These are phyloP conservation scores for Eptatretus atami DNA, from an alignment of 2,797 vertebrate species.

Conservation along the genomic window DNA sequence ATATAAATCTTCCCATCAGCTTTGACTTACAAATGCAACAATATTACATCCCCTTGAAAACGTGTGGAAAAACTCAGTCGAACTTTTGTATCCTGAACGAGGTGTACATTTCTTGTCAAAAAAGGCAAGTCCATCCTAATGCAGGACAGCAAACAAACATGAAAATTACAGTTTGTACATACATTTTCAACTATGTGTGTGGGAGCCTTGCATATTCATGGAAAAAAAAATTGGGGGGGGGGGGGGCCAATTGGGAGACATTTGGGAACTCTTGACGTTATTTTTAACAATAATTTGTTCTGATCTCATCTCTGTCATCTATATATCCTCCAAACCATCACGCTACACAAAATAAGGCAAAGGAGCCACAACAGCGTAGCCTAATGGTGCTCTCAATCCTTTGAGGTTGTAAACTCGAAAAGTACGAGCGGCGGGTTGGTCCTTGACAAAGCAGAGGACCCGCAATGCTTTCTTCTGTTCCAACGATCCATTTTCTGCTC, in stretches of 20 bases:
- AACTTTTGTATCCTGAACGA: not conserved
- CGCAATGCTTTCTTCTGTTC: slow-evolving; percentile 33
- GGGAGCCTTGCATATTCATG: no score
- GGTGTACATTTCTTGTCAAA: not conserved
- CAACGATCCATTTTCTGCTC: slow-evolving; percentile 28
- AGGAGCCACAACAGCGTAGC: no score
- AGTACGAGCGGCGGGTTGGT: slow-evolving; percentile 53
- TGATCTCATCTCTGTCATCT: no score
- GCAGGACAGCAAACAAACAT: not conserved
- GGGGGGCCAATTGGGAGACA: no score
- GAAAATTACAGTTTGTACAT: not conserved
- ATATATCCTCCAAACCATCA: no score
- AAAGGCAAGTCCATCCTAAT: not conserved
- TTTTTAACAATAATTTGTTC: no score
- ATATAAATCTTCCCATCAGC: no score
- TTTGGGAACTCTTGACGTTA: no score
- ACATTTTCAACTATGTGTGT: no score
- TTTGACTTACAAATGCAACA: no score
- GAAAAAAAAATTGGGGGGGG: no score
- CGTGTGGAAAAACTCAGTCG: not conserved
- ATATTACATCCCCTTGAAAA: slow-evolving; percentile 1
- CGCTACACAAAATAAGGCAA: no score
- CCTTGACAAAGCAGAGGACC: slow-evolving; percentile 48
- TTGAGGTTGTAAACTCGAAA: slow-evolving; percentile 36
- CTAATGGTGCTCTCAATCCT: slow-evolving; percentile 18